Base-by-base conservation (phyloP, 1,140 invertebrate genomes). In the Euwallacea fornicatus region DNA sequence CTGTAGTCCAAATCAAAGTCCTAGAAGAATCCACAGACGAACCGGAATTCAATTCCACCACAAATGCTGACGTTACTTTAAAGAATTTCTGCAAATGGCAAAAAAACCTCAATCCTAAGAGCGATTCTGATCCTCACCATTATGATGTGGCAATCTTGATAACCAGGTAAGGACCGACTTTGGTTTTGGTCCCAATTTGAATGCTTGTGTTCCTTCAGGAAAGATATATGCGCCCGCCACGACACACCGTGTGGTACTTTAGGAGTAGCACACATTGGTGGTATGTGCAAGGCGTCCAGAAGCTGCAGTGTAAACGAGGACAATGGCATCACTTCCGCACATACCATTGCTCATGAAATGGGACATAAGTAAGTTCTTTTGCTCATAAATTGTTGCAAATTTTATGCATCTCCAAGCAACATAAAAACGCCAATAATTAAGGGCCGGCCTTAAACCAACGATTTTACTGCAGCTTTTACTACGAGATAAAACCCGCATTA, bases 261-360 rank as follows among this genome's bases (percentile, higher is more conserved):
- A 46, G 94, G 94, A 16, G 87, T 96, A 73, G 93, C 94, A 41
- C 93, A 96, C 82, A 91, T 96, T 59, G 91, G 90, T 3, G 93
- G 94, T 16, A 95, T 97, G 92, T 96, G 94, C 84, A 92, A 93
- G 77, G 90, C 91, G 6, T 89, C 92, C 77, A 87, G 90, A 50
- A 94, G 91, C 75, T 97, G 94, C 83, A 95, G 91, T 75, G 91
- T 97, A 75, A 95, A 95, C 78, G 92, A 96, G 82, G 94, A 97
- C 84, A 95, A 94, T 80, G 94, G 94, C 46, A 91, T 97, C 64
- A 91, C 91, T 76, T 85, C 96, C 65, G 93, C 94, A 7, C 94
- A 94, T 81, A 97, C 94, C n/a, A 93, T 97, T 74, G 92, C 94
- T 11, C 94, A 97, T 79, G 94, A 97, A 83, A 83, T 97, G 75